These are phyloP conservation scores for Nansenia antarctica DNA, from an alignment of 2,113 vertebrate species.

Conservation along the genomic window DNA sequence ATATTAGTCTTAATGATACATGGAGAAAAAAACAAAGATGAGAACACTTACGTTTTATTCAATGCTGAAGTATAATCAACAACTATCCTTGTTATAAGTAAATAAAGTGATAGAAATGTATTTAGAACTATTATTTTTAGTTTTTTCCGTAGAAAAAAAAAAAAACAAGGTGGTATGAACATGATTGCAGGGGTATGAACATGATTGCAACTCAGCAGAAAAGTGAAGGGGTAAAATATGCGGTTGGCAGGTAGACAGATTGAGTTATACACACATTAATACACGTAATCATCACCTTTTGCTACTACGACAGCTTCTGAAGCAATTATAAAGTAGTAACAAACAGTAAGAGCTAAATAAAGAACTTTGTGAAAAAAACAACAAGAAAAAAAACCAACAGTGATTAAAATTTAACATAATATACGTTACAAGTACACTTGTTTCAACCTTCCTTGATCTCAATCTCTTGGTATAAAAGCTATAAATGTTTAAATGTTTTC, in stretches of 20 bases:
- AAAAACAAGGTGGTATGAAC: conserved; percentile 61
- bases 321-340: conserved; percentile 74
- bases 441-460: conserved; percentile 62
- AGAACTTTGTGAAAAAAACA: conserved; percentile 69
- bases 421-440: conserved; percentile 75
- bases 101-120: conserved; percentile 83
- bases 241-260: conserved; percentile 73
- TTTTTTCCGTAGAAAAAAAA: conserved; percentile 68
- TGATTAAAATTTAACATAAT: conserved; percentile 57
- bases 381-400: conserved; percentile 66
- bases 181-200: conserved; percentile 66
- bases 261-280: conserved; percentile 72
- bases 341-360: conserved; percentile 74
- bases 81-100: conserved; percentile 76
- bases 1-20: conserved; percentile 33
- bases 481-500: conserved; percentile 53
- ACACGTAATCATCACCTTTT: conserved; percentile 72
- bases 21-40: conserved; percentile 52
- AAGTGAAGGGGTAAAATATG: conserved; percentile 58
- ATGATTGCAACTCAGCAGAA: conserved; percentile 76
- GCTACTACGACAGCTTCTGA: conserved; percentile 74
- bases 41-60: conserved; percentile 79
- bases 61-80: conserved; percentile 80
- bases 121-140: conserved; percentile 66
- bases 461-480: conserved; percentile 76